Conservation (phyloP, 1,140 invertebrate genomes). For the Bombus impatiens region DNA sequence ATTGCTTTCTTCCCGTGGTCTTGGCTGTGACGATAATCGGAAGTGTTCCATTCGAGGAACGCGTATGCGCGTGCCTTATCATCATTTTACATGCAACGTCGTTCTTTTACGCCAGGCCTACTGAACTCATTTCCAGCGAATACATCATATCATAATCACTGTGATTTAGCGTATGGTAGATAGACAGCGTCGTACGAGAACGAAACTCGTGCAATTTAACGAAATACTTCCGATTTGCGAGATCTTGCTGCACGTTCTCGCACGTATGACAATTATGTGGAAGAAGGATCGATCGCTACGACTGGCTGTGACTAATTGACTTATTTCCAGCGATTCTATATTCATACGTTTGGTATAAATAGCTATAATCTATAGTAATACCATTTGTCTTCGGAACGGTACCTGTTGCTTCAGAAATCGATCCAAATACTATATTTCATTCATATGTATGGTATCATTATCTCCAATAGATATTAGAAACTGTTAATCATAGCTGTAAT, state of each 20-base stretch:
- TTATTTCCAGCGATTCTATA: constrained; percentile 1
- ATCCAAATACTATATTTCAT: not conserved
- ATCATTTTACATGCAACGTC: not conserved
- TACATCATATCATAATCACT: not conserved
- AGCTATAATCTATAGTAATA: not conserved
- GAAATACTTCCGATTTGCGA: not conserved
- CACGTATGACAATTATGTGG: not conserved
- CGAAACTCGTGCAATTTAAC: not conserved
- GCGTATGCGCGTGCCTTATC: constrained; percentile 17
- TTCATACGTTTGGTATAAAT: not conserved
- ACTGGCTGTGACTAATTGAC: not conserved
- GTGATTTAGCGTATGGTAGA: not conserved
- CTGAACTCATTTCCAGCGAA: constrained; percentile 20
- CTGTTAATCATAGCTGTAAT: too few species aligned
- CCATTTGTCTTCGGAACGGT: not conserved
- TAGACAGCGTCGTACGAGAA: not conserved
- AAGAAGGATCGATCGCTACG: not conserved
- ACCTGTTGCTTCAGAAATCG: not conserved
- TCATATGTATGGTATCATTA: not conserved
- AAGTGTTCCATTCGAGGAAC: not conserved
- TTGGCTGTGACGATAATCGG: not conserved
- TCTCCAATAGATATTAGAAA: too few species aligned
- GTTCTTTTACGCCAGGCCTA: not conserved
- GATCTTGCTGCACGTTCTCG: not conserved
- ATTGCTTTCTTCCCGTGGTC: constrained; percentile 23